These are phyloP conservation scores for Neocrepidodera transversa DNA, from an alignment of 2,888 invertebrate species.

Conservation along the genomic window DNA sequence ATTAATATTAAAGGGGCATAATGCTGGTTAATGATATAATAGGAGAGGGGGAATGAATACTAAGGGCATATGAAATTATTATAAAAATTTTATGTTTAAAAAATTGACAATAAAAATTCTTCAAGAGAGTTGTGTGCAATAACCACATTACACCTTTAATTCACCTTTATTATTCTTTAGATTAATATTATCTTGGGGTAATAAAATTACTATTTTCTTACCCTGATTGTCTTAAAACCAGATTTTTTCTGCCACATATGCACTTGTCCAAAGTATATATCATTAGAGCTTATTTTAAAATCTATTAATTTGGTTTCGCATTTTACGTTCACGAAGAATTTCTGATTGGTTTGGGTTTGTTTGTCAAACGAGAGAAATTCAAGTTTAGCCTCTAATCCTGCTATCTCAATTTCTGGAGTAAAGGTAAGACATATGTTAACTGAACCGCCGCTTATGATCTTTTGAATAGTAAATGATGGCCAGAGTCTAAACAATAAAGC, in stretches of 20 bases:
- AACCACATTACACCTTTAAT: no score
- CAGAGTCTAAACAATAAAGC: constrained; percentile 36
- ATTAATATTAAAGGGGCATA: no score
- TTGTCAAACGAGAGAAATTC: constrained; percentile 38
- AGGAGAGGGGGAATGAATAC: no score
- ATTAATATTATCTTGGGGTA: no score
- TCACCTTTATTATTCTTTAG: no score
- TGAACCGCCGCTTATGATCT: constrained; percentile 36
- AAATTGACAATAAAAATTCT: no score
- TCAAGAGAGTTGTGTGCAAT: no score
- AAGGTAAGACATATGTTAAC: constrained; percentile 34
- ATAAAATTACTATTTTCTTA: no score
- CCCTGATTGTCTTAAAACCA: constrained; percentile 32
- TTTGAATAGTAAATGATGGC: constrained; percentile 38
- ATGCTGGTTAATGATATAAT: no score
- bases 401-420: constrained; percentile 30
- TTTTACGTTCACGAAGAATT: constrained; percentile 32
- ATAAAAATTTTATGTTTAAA: no score
- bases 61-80: no score
- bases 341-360: constrained; percentile 26
- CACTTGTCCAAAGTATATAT: constrained; percentile 41
- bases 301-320: constrained; percentile 37
- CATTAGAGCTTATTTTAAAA: constrained; percentile 32
- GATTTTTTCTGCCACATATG: constrained; percentile 38
- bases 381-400: constrained; percentile 32